Percentiles rank a stretch among this genome's conserved stretches.
These are phyloP conservation scores for Callipepla squamata DNA, from an alignment of 2,113 vertebrate genomes.

Conservation along the genomic window DNA sequence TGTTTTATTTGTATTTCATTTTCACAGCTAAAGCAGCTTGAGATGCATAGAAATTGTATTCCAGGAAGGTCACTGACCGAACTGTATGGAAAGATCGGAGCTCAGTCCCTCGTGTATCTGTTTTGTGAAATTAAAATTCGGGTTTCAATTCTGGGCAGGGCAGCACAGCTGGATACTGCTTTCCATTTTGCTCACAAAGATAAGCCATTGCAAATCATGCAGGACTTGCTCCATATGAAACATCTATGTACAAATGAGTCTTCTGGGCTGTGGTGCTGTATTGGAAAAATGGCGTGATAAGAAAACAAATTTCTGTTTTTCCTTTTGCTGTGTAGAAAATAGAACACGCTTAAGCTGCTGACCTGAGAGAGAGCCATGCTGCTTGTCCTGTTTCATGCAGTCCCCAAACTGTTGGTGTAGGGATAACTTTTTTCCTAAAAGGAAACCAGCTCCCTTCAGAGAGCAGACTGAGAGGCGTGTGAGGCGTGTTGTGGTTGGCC, in stretches of 20 bases:
- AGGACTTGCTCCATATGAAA: accelerated
- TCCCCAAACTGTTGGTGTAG: background rate
- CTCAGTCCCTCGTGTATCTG: accelerated
- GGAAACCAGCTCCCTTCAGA: background rate
- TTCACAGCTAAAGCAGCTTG: background rate
- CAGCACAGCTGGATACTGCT: background rate
- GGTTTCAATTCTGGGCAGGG: accelerated
- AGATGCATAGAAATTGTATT: accelerated
- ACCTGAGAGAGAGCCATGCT: accelerated
- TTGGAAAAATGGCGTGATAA: background rate
- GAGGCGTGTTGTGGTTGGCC: background rate
- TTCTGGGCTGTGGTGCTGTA: background rate
- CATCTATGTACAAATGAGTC: accelerated
- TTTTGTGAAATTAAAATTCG: accelerated
- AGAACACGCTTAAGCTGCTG: background rate
- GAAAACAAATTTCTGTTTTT: background rate
- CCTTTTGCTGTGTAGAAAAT: accelerated
- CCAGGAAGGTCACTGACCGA: background rate
- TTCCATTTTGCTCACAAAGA: background rate
- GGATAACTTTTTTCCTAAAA: background rate
- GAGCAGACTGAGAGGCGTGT: background rate
- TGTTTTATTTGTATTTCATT: accelerated
- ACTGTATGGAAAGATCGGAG: accelerated
- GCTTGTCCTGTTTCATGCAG: background rate
- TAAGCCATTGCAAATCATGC: accelerated